These are phyloP conservation scores for Perognathus longimembris DNA, from an alignment of 2,113 vertebrate species.

Conservation along the genomic window DNA sequence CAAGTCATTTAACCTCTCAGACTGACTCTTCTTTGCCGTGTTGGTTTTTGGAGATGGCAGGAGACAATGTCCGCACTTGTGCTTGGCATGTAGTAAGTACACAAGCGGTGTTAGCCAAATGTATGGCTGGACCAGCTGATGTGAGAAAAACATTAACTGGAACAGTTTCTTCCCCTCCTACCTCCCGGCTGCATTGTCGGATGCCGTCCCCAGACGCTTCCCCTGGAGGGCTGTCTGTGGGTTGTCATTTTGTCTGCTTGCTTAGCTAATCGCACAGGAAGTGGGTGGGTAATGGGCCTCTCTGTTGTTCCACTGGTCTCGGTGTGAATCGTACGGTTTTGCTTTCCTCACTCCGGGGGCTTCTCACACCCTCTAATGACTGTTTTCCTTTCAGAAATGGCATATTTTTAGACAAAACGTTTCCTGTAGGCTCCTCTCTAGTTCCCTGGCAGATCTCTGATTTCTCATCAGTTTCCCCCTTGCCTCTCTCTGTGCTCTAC, in stretches of 20 bases:
- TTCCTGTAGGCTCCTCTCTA: slow-evolving; percentile 63
- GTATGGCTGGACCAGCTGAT: neutral
- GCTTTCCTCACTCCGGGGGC: slow-evolving; percentile 53
- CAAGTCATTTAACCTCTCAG: neutral
- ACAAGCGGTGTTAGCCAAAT: neutral
- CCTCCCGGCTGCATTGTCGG: slow-evolving; percentile 14
- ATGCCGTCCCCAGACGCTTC: slow-evolving; percentile 53
- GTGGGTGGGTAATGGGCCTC: slow-evolving; percentile 74
- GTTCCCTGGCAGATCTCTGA: slow-evolving; percentile 67
- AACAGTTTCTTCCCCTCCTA: slow-evolving; percentile 64
- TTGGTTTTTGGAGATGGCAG: neutral
- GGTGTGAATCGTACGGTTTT: slow-evolving; percentile 46
- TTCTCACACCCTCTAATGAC: slow-evolving; percentile 73
- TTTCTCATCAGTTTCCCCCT: slow-evolving; percentile 63
- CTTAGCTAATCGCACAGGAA: slow-evolving; percentile 66
- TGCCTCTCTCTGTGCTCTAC: slow-evolving; percentile 5
- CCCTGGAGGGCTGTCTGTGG: slow-evolving; percentile 63
- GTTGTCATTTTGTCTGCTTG: slow-evolving; percentile 66
- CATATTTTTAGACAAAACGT: slow-evolving; percentile 73
- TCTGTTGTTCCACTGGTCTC: slow-evolving; percentile 70
- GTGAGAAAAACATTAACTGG: slow-evolving; percentile 41
- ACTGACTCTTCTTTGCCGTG: neutral
- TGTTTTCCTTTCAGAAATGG: slow-evolving; percentile 77
- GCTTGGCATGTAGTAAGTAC: neutral
- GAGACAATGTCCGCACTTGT: neutral